phyloP scores from a whole-genome alignment of 2,113 vertebrate genomes.

The Chaenocephalus aceratus region DNA sequence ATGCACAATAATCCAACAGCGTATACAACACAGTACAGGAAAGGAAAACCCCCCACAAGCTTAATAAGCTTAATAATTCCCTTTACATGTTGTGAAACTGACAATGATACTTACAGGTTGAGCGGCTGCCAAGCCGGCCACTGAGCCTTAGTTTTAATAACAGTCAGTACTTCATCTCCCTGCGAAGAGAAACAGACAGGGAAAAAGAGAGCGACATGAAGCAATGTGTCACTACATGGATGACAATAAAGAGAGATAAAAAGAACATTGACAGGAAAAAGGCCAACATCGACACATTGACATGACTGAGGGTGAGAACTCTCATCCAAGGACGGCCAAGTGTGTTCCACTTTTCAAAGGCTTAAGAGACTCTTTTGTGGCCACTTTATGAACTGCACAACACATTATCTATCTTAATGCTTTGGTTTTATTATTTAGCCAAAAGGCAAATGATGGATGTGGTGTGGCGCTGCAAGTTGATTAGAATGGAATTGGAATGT shows the following conservation, averaged over 20 bases:
- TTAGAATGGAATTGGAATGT: constrained; percentile 14
- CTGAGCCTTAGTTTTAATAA: constrained; percentile 98
- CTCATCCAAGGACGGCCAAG: constrained; percentile 51
- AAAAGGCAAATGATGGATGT: constrained; percentile 22
- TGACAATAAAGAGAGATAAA: constrained; percentile 34
- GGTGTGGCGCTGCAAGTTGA: constrained; percentile 9
- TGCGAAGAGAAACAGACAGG: constrained; percentile 68
- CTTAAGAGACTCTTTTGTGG: constrained; percentile 41
- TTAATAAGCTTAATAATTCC: too few species aligned
- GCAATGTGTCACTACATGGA: constrained; percentile 51
- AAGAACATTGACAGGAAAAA: constrained; percentile 46
- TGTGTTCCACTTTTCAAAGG: constrained; percentile 36
- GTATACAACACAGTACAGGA: too few species aligned
- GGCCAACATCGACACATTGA: constrained; percentile 53
- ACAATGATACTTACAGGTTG: constrained; percentile 92
- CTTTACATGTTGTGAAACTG: constrained; percentile 1
- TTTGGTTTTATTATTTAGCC: constrained; percentile 24
- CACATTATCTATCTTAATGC: constrained; percentile 33
- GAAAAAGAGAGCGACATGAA: background rate
- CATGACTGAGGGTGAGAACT: constrained; percentile 34
- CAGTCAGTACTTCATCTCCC: constrained; percentile 97
- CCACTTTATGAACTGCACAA: constrained; percentile 39
- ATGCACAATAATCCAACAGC: too few species aligned
- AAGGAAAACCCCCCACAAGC: too few species aligned
- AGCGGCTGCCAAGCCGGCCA: constrained; percentile 99